Evolutionary conservation across 2,888 invertebrate genomes (phyloP).

Genomic region (Strigamia maritima): DNA sequence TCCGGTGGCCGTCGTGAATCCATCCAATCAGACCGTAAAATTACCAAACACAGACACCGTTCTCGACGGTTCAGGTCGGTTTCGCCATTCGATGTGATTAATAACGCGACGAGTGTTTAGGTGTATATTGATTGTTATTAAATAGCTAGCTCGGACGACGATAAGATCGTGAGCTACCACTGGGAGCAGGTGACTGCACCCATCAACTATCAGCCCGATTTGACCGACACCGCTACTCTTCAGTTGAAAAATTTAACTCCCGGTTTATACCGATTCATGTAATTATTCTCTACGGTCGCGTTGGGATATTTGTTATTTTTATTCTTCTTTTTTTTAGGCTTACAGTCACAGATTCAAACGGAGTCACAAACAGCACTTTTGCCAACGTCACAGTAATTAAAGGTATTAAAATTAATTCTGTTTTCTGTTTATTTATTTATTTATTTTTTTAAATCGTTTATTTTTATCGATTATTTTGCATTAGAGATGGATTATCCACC

Average conservation of each 20-base stretch:
- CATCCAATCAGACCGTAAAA: conserved; percentile 79
- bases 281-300: conserved; percentile 39
- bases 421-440: not conserved
- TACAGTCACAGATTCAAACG: conserved; percentile 87
- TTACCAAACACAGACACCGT: conserved; percentile 85
- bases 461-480: conserved; percentile 24
- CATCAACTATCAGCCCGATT: conserved; percentile 67
- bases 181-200: conserved; percentile 92
- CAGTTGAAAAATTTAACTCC: conserved; percentile 80
- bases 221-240: conserved; percentile 75
- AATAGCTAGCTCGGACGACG: conserved; percentile 70
- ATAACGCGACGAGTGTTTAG: not conserved
- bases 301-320: conserved; percentile 18
- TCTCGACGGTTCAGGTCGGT: conserved; percentile 67
- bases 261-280: conserved; percentile 59
- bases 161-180: conserved; percentile 79
- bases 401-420: conserved; percentile 47
- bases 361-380: conserved; percentile 75
- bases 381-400: conserved; percentile 87
- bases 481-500: conserved; percentile 91
- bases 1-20: conserved; percentile 81
- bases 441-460: not conserved
- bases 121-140: not conserved
- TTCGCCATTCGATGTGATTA: conserved; percentile 39
- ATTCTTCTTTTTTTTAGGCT: conserved; percentile 56